These are phyloP conservation scores for Helostoma temminkii DNA, from an alignment of 2,797 vertebrate genomes.

Conservation along the genomic window DNA sequence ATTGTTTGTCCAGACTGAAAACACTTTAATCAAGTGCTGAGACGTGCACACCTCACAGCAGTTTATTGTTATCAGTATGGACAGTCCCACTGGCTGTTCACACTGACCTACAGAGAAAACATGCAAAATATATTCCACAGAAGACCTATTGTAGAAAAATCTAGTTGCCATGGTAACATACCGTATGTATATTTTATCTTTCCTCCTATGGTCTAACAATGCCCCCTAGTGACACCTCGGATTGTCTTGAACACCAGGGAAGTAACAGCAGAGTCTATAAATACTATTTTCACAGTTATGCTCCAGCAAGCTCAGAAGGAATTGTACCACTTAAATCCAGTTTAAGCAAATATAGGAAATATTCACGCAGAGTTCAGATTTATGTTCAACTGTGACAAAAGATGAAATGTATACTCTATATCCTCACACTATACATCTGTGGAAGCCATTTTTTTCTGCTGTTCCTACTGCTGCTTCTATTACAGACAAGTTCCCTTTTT, in stretches of 20 bases:
- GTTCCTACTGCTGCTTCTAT: background rate
- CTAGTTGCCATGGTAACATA: constrained; percentile 72
- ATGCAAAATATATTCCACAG: constrained; percentile 20
- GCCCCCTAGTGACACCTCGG: constrained; percentile 80
- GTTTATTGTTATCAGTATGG: constrained; percentile 13
- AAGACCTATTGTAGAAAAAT: constrained; percentile 23
- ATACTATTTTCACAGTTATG: constrained; percentile 16
- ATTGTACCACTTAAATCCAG: background rate
- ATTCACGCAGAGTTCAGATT: constrained; percentile 1
- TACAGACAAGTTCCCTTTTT: constrained; percentile 12
- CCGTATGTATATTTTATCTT: constrained; percentile 51
- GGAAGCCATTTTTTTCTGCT: constrained; percentile 10
- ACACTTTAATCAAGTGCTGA: constrained; percentile 16
- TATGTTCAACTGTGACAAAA: background rate
- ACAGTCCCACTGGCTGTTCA: constrained; percentile 1
- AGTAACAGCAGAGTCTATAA: constrained; percentile 8
- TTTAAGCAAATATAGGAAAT: background rate
- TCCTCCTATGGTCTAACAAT: constrained; percentile 76
- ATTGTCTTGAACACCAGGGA: constrained; percentile 44
- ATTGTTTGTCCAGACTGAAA: background rate
- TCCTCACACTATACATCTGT: no score
- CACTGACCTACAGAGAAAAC: constrained; percentile 27
- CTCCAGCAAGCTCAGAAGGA: constrained; percentile 1
- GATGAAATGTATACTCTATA: no score
- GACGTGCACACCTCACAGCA: background rate